phyloP scores from a whole-genome alignment of 2,797 vertebrate genomes.

The Clamator glandarius region DNA sequence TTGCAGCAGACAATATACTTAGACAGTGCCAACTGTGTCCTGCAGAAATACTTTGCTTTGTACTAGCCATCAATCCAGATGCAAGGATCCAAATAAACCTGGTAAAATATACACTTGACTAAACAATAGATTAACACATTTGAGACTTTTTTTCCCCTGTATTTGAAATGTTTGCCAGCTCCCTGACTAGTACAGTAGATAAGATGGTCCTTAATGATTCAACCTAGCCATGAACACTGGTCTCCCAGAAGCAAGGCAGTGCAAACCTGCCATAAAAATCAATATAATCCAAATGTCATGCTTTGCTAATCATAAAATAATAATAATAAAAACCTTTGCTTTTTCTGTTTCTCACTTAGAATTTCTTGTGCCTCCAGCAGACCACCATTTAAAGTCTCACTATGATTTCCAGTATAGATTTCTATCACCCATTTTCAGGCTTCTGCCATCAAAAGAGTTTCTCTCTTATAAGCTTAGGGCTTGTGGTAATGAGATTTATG shows the following conservation, averaged over 20 bases:
- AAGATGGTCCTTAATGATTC: conserved; percentile 10
- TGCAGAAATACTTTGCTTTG: conserved; percentile 51
- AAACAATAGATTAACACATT: conserved; percentile 8
- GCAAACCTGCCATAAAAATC: conserved; percentile 19
- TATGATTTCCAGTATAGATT: conserved; percentile 5
- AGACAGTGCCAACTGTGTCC: background rate
- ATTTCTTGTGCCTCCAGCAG: background rate
- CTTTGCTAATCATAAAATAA: conserved; percentile 35
- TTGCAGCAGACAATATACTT: conserved; percentile 10
- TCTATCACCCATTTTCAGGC: background rate
- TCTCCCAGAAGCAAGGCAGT: background rate
- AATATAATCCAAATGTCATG: background rate
- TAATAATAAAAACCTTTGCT: background rate
- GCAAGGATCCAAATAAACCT: conserved; percentile 28
- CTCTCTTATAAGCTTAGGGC: background rate
- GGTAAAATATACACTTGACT: conserved; percentile 20
- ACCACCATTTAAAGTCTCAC: background rate
- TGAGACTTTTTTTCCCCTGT: background rate
- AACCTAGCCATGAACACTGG: background rate
- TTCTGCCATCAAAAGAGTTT: background rate
- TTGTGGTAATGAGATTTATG: background rate
- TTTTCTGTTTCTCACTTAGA: background rate
- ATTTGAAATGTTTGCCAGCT: conserved; percentile 24
- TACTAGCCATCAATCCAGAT: conserved; percentile 38
- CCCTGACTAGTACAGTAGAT: background rate